Evolutionary conservation across 2,113 vertebrate species (phyloP), one percentile per base, ranked within the genome.

Genomic region (Actinemys pallida): DNA sequence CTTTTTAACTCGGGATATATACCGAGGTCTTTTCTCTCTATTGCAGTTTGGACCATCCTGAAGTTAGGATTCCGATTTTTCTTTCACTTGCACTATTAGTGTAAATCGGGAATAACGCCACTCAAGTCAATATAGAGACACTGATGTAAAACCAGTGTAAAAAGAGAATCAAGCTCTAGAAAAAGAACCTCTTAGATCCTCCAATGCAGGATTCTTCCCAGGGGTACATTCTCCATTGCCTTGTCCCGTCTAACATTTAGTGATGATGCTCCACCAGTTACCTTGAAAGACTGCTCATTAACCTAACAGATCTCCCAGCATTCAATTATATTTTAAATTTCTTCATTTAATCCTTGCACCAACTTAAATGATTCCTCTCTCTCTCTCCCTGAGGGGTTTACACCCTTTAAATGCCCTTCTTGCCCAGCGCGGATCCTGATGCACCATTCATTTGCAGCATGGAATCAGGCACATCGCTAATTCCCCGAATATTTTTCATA

Each of bases 401-500:
- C 11, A 17, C 93, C 94, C 88, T 94, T 94, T 82, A 96, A 96
- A 96, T 93, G 95, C 95, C 97, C 96, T 45, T 12, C 39, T 88
- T 88, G 78, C 94, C 84, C 88, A 0, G 42, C 93, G 81, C 92
- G 80, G 88, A 69, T 83, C 88, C 94, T 92, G 91, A 94, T n/a
- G 80, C 89, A 25, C 42, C 86, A 89, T 89, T 96, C 89, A 81
- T 96, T 96, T 95, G 95, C 91, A 93, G 92, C 59, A 83, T 96
- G 95, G 76, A 95, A 94, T 72, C 92, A 96, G 93, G 87, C 90
- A 80, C 93, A 94, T 96, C 92, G 96, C 94, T 96, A 93, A 96
- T 96, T 97, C 94, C 96, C 93, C 2, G 3, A 95, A 95, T 39
- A 39, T 90, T 90, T 94, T 92, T 83, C 94, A 52, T 81, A 96